Evolutionary conservation across 1,140 invertebrate species (phyloP).

Genomic region (Solenopsis invicta): DNA sequence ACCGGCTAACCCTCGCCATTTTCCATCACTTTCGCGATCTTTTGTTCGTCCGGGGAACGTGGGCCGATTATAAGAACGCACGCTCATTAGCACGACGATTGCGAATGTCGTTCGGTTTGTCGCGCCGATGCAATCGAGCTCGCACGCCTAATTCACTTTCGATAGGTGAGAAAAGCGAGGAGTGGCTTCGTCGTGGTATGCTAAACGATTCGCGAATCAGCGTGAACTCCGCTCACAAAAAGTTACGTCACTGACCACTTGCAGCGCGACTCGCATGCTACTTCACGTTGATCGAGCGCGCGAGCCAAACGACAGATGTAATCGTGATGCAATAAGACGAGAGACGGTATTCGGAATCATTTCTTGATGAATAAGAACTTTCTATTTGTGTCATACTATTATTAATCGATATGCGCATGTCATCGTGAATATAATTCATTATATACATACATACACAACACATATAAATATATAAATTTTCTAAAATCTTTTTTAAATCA

Average conservation of each 20-base stretch:
- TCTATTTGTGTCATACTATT: neutral
- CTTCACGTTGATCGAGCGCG: neutral
- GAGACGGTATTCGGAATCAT: neutral
- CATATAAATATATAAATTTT: too few relatives aligned
- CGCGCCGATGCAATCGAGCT: neutral
- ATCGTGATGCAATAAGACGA: neutral
- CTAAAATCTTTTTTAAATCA: too few relatives aligned
- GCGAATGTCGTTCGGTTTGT: neutral
- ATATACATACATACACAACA: neutral
- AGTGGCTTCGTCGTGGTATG: neutral
- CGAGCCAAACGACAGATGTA: neutral
- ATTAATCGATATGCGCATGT: neutral
- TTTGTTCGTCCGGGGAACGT: neutral
- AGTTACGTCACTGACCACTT: neutral
- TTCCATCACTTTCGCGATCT: neutral
- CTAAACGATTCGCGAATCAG: neutral
- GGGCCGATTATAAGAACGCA: neutral
- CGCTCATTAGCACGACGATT: neutral
- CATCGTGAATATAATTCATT: neutral
- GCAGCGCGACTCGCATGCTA: neutral
- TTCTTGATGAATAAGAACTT: neutral
- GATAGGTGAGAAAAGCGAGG: too few relatives aligned
- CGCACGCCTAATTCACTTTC: neutral
- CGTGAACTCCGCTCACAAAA: slow-evolving; percentile 12
- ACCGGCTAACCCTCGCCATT: too few relatives aligned